Conservation (phyloP, 2,888 invertebrate genomes). For the Drosophila algonquin region DNA sequence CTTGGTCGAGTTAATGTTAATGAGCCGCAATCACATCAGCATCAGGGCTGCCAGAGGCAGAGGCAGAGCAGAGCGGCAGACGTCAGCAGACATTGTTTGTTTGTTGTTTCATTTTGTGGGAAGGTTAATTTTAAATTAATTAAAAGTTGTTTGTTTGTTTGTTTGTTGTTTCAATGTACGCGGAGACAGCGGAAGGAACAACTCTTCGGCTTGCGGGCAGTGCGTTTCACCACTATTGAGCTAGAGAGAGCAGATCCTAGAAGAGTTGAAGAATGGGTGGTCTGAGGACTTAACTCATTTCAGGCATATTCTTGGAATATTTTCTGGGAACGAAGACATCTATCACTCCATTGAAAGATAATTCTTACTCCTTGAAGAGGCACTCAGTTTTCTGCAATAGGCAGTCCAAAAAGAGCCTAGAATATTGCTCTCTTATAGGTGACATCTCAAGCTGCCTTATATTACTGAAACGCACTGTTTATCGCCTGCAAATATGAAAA, state of each 20-base stretch:
- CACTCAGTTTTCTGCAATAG: too few relatives aligned
- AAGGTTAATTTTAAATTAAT: conserved; percentile 51
- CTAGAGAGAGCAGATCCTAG: neutral
- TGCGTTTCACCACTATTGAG: neutral
- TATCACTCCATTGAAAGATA: too few relatives aligned
- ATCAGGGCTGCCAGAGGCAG: conserved; percentile 28
- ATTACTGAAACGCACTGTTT: neutral
- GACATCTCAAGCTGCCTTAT: neutral
- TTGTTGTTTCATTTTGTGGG: conserved; percentile 37
- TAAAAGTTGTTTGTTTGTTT: conserved; percentile 43
- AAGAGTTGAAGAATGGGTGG: too few relatives aligned
- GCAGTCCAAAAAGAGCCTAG: too few relatives aligned
- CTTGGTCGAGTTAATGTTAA: conserved; percentile 33
- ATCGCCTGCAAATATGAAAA: neutral
- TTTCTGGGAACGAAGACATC: too few relatives aligned
- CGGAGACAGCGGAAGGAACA: too few relatives aligned
- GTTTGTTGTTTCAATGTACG: conserved; percentile 23
- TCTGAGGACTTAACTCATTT: too few relatives aligned
- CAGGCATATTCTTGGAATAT: too few relatives aligned
- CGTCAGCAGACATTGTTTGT: conserved; percentile 34
- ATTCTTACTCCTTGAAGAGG: too few relatives aligned
- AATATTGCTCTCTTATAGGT: neutral
- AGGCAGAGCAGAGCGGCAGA: conserved; percentile 16
- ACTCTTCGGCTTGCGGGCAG: neutral
- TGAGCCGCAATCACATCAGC: conserved; percentile 50